These are phyloP conservation scores for Therioaphis trifolii DNA, from an alignment of 2,888 invertebrate genomes.

Conservation along the genomic window DNA sequence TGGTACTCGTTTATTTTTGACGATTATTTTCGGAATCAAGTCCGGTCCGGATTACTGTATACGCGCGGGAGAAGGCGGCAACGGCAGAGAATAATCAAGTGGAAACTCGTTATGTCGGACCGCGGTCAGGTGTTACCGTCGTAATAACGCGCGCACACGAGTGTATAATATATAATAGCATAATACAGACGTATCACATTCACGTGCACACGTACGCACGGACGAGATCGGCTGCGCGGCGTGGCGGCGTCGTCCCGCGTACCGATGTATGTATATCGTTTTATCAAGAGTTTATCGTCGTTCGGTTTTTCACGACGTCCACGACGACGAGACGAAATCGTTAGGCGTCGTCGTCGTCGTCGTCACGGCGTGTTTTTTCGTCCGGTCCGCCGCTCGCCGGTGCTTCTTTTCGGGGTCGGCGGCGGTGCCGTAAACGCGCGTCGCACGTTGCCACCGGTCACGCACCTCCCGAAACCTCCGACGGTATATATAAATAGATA, in stretches of 20 bases:
- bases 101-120: conserved; percentile 38
- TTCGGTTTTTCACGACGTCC: not conserved
- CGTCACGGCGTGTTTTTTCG: not conserved
- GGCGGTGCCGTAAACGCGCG: not conserved
- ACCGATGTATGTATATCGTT: conserved; percentile 18
- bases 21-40: conserved; percentile 23
- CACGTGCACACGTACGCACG: not conserved
- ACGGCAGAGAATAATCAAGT: conserved; percentile 28
- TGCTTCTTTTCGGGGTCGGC: not conserved
- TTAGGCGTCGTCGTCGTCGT: no score
- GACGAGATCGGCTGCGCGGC: conserved; percentile 3
- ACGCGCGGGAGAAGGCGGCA: not conserved
- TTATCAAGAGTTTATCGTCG: not conserved
- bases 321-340: no score
- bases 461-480: conserved; percentile 22
- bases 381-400: not conserved
- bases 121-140: conserved; percentile 41
- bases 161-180: no score
- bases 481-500: no score
- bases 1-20: not conserved
- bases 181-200: not conserved
- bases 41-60: conserved; percentile 41
- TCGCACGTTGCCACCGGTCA: no score
- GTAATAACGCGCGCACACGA: no score
- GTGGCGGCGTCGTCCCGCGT: not conserved